phyloP scores from a whole-genome alignment of 2,797 vertebrate genomes.

The Petrocephalus schoutedeni region DNA sequence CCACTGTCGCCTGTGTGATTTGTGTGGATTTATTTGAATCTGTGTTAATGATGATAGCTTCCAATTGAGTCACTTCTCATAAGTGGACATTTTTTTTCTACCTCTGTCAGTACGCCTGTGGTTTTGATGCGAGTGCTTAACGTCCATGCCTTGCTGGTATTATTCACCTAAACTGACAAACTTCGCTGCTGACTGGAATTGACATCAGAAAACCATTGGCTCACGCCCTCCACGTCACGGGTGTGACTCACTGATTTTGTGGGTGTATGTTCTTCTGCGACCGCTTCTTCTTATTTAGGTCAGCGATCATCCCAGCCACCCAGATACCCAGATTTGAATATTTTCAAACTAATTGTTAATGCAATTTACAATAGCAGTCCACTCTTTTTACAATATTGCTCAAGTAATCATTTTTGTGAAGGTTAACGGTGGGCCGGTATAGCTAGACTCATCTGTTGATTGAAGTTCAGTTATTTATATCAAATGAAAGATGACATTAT shows the following conservation, averaged over 20 bases:
- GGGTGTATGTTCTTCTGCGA: not conserved
- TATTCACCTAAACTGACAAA: not conserved
- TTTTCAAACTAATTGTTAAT: not conserved
- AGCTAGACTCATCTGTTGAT: not conserved
- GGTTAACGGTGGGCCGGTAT: not conserved
- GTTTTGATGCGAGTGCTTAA: not conserved
- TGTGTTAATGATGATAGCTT: not conserved
- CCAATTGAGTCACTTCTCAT: not conserved
- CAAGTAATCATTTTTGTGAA: not conserved
- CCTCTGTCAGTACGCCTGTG: not conserved
- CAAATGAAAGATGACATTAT: not conserved
- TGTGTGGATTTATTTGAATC: conserved; percentile 5
- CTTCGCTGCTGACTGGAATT: not conserved
- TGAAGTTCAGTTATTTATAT: not conserved
- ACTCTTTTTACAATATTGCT: not conserved
- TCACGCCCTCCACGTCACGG: not conserved
- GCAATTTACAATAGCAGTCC: not conserved
- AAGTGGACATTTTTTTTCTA: not conserved
- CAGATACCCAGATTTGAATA: not conserved
- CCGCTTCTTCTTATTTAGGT: not conserved
- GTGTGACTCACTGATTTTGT: not conserved
- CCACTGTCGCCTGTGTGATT: not conserved
- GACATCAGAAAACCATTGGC: not conserved
- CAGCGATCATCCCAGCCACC: not conserved
- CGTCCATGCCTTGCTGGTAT: not conserved